phyloP scores from a whole-genome alignment of 2,113 vertebrate genomes.

The Argyrosomus japonicus region DNA sequence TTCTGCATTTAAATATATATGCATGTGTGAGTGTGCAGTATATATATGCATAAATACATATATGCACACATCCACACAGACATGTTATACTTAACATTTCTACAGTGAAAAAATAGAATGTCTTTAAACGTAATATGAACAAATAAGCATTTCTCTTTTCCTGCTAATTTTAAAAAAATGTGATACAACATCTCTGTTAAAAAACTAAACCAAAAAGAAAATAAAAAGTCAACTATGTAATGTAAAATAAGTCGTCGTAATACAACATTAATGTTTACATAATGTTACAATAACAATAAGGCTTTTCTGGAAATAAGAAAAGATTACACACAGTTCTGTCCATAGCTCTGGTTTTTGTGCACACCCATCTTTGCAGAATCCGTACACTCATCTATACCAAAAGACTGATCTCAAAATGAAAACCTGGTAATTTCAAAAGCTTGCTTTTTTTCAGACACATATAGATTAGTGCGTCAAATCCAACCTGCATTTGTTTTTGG shows the following conservation, averaged over 20 bases:
- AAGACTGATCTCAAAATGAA: conserved; percentile 55
- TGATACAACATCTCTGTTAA: conserved; percentile 83
- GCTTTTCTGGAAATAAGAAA: conserved; percentile 88
- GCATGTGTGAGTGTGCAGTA: conserved; percentile 76
- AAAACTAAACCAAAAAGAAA: conserved; percentile 80
- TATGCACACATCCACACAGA: conserved; percentile 69
- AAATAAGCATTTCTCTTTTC: conserved; percentile 87
- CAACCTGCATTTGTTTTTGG: conserved; percentile 63
- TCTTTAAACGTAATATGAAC: conserved; percentile 94
- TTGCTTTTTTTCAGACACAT: conserved; percentile 43
- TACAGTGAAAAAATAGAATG: conserved; percentile 98
- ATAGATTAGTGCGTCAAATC: conserved; percentile 51
- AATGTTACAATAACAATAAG: conserved; percentile 87
- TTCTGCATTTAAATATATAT: conserved; percentile 87
- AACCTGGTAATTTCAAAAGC: conserved; percentile 51
- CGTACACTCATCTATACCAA: conserved; percentile 49
- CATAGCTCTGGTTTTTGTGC: conserved; percentile 71
- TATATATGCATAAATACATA: conserved; percentile 53
- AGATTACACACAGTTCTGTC: conserved; percentile 83
- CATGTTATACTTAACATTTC: conserved; percentile 86
- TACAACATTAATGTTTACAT: conserved; percentile 82
- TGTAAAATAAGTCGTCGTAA: conserved; percentile 81
- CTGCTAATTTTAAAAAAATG: conserved; percentile 80
- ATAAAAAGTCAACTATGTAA: conserved; percentile 78
- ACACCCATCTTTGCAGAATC: conserved; percentile 64